phyloP scores from a whole-genome alignment of 2,888 invertebrate species.

The Panzeria rudis region DNA sequence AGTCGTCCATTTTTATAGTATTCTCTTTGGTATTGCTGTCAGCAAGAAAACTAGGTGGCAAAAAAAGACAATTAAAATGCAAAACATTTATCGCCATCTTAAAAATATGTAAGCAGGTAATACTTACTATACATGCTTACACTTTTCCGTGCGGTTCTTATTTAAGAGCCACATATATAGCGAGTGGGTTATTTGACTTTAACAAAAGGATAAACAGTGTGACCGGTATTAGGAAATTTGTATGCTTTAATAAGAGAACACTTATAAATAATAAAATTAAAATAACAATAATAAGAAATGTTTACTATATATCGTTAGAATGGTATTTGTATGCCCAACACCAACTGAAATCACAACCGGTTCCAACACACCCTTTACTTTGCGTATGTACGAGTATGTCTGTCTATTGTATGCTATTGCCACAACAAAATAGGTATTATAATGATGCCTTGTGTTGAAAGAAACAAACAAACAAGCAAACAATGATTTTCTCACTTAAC shows the following conservation, averaged over 20 bases:
- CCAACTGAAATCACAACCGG: no score
- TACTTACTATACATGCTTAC: constrained; percentile 9
- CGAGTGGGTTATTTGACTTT: neutral
- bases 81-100: constrained; percentile 34
- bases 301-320: no score
- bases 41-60: neutral
- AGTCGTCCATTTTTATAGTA: neutral
- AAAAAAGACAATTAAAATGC: constrained; percentile 46
- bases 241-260: neutral
- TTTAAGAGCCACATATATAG: neutral
- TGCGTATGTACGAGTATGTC: no score
- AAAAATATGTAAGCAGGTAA: neutral
- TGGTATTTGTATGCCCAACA: no score
- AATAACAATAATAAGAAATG: no score
- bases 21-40: neutral
- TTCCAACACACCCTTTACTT: no score
- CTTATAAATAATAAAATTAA: no score
- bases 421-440: neutral
- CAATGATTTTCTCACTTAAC: no score
- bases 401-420: no score
- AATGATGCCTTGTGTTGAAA: neutral
- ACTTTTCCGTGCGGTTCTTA: neutral
- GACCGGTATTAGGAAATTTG: neutral
- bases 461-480: no score
- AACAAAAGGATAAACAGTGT: neutral